These are phyloP conservation scores for Mus spretus DNA, from an alignment of 2,797 vertebrate species.

Conservation along the genomic window DNA sequence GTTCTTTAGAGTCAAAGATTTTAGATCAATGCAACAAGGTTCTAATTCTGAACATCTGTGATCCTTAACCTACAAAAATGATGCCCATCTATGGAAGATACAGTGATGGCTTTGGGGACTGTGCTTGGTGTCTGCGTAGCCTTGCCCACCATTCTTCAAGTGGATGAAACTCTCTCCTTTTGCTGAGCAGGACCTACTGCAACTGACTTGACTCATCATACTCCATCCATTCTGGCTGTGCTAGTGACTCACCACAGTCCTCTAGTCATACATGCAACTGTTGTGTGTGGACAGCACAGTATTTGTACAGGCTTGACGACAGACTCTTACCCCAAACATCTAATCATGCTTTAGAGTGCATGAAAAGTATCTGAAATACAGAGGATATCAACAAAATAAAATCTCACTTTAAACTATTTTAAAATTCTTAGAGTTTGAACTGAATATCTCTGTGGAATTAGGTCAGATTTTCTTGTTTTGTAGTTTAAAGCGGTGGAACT, in stretches of 20 bases:
- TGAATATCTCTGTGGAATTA: too few relatives aligned
- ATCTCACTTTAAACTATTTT: too few relatives aligned
- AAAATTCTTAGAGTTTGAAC: too few relatives aligned
- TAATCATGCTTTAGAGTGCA: too few relatives aligned
- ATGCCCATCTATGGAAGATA: neutral
- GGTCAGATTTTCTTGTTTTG: too few relatives aligned
- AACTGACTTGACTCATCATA: neutral
- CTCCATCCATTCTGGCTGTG: accelerated
- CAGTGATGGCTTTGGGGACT: neutral
- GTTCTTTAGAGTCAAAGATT: too few relatives aligned
- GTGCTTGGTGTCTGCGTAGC: neutral
- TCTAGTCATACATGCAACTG: neutral
- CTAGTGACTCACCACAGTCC: too few relatives aligned
- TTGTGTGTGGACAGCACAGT: neutral
- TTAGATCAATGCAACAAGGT: neutral
- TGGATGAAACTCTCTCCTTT: neutral
- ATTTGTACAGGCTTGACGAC: too few relatives aligned
- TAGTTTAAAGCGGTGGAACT: too few relatives aligned
- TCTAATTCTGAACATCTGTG: neutral
- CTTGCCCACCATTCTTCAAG: neutral
- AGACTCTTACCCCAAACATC: too few relatives aligned
- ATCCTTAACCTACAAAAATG: neutral
- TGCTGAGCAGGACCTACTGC: neutral
- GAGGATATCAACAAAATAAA: too few relatives aligned
- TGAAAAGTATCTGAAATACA: too few relatives aligned